Evolutionary conservation across 2,888 invertebrate genomes (phyloP).

Genomic region (Aplocera efformata): DNA sequence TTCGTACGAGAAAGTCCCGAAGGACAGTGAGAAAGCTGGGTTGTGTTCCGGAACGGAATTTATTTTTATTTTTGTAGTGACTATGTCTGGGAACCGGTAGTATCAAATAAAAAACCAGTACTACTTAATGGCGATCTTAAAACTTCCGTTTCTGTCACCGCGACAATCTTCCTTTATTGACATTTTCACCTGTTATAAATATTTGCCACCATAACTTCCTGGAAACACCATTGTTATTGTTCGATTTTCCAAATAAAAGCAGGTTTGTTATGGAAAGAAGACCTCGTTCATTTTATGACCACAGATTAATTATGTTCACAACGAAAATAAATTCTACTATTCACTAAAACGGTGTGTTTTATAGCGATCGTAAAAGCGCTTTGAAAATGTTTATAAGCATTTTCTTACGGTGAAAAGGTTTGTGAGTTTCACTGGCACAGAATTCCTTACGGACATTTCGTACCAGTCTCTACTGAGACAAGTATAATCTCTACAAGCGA

Average conservation of each 20-base stretch:
- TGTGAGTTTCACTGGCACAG: too few species aligned
- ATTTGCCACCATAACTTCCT: conserved; percentile 4
- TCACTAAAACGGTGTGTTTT: conserved; percentile 4
- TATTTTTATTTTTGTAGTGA: too few species aligned
- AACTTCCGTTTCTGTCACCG: conserved; percentile 8
- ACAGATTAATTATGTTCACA: conserved; percentile 1
- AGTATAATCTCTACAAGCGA: too few species aligned
- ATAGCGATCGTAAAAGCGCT: conserved; percentile 12
- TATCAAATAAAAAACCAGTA: too few species aligned
- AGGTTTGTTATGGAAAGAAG: not conserved
- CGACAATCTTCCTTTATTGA: conserved; percentile 5
- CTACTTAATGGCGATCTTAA: conserved; percentile 9
- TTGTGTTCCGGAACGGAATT: too few species aligned
- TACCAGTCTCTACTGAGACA: too few species aligned
- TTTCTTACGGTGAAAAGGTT: not conserved
- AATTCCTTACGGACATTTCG: too few species aligned
- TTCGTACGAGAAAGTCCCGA: too few species aligned
- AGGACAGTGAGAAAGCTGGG: too few species aligned
- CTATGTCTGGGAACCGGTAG: too few species aligned
- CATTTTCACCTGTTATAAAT: conserved; percentile 1
- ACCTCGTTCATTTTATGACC: not conserved
- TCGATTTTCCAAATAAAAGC: conserved; percentile 3
- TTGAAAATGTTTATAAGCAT: conserved; percentile 9
- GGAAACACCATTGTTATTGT: conserved; percentile 9
- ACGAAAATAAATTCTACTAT: conserved; percentile 1